phyloP scores from a whole-genome alignment of 2,113 vertebrate genomes.

The Urocolius indicus region DNA sequence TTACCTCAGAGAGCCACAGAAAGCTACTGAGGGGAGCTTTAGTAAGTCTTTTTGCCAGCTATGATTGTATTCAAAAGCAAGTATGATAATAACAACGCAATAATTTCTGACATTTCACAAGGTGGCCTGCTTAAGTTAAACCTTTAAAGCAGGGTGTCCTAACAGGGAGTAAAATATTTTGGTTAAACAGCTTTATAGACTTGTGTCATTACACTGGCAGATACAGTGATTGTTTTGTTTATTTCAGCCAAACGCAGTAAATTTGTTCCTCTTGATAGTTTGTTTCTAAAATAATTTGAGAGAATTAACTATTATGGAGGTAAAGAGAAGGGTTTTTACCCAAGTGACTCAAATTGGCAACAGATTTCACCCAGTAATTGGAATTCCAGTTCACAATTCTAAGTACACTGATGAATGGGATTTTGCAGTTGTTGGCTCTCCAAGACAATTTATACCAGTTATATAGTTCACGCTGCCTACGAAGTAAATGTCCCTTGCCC shows the following conservation, averaged over 20 bases:
- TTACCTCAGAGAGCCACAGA: background rate
- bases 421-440: background rate
- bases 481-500: constrained; percentile 1
- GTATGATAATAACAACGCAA: background rate
- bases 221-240: background rate
- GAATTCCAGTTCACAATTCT: constrained; percentile 22
- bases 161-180: background rate
- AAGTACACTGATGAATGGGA: constrained; percentile 1
- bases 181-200: background rate
- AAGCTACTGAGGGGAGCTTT: background rate
- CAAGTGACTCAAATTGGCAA: background rate
- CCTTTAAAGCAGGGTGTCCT: background rate
- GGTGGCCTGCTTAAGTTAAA: background rate
- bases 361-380: constrained; percentile 26
- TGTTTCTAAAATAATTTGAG: constrained; percentile 14
- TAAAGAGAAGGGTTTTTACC: background rate
- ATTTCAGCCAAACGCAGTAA: background rate
- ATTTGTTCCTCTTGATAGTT: background rate
- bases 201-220: background rate
- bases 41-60: background rate
- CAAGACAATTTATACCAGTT: background rate
- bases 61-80: background rate
- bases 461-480: background rate
- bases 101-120: background rate
- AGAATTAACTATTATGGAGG: background rate